A percentile compares a stretch with the other conserved stretches of the same genome.
Conservation (phyloP, 2,113 vertebrate species). For the Myotis davidii region DNA sequence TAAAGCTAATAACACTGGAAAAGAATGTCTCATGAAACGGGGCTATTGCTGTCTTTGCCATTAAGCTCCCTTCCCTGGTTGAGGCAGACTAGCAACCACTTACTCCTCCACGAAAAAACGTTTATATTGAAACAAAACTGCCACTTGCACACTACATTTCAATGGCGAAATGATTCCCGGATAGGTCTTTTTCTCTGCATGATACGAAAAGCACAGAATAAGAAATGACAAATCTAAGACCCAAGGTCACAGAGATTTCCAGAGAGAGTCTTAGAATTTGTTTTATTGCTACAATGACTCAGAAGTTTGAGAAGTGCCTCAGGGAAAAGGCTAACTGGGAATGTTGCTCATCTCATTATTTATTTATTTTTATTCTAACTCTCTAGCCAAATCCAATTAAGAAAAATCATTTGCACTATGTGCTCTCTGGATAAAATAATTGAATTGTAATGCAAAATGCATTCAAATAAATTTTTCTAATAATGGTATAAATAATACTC, state of each 20-base stretch:
- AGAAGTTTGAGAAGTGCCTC: background rate
- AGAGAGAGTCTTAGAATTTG: background rate
- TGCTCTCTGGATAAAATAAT: background rate
- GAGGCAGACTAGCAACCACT: background rate
- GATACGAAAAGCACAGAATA: background rate
- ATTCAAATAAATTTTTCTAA: background rate
- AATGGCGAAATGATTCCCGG: background rate
- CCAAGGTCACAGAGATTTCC: background rate
- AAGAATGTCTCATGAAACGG: background rate
- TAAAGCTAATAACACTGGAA: background rate
- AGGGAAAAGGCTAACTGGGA: background rate
- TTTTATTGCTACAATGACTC: background rate
- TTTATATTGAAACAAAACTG: background rate
- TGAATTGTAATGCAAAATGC: constrained; percentile 5
- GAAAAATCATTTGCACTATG: background rate
- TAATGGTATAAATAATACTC: background rate
- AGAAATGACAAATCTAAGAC: background rate
- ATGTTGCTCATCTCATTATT: background rate
- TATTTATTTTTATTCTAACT: constrained; percentile 21
- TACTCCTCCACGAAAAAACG: background rate
- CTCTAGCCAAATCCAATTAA: background rate
- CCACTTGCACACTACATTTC: background rate
- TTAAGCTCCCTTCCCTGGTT: background rate
- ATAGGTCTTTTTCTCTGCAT: background rate
- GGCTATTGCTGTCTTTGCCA: background rate